These are phyloP conservation scores for Diogma glabrata DNA, from an alignment of 2,888 invertebrate species.

Conservation along the genomic window DNA sequence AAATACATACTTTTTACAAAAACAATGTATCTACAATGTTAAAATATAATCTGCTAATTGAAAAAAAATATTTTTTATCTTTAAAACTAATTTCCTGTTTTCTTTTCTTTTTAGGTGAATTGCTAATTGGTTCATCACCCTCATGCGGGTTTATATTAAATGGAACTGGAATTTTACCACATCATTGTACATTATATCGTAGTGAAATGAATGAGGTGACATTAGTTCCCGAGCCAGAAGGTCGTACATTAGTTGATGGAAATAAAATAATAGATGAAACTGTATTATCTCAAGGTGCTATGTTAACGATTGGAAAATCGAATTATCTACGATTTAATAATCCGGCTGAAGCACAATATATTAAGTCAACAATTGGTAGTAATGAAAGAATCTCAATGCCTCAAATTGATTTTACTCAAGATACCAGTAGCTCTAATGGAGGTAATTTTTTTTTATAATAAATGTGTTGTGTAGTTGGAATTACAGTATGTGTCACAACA, in stretches of 20 bases:
- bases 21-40: no score
- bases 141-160: constrained; percentile 73
- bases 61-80: constrained; percentile 1
- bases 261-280: constrained; percentile 57
- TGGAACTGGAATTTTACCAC: constrained; percentile 72
- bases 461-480: constrained; percentile 49
- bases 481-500: no score
- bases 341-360: constrained; percentile 77
- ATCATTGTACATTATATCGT: constrained; percentile 83
- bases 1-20: no score
- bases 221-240: constrained; percentile 61
- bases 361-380: constrained; percentile 62
- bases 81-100: constrained; percentile 5
- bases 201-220: constrained; percentile 66
- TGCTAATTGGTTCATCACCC: constrained; percentile 66
- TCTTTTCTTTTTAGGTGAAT: constrained; percentile 52
- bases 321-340: constrained; percentile 89
- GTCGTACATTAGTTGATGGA: constrained; percentile 64
- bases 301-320: constrained; percentile 82
- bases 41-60: no score
- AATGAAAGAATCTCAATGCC: constrained; percentile 68
- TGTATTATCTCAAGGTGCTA: constrained; percentile 70
- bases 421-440: constrained; percentile 20
- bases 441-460: constrained; percentile 34
- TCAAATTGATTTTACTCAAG: constrained; percentile 51